A percentile compares a stretch with the other conserved stretches of the same genome.
These are phyloP conservation scores for Cynopterus brachyotis DNA, from an alignment of 2,113 vertebrate genomes.

Conservation along the genomic window DNA sequence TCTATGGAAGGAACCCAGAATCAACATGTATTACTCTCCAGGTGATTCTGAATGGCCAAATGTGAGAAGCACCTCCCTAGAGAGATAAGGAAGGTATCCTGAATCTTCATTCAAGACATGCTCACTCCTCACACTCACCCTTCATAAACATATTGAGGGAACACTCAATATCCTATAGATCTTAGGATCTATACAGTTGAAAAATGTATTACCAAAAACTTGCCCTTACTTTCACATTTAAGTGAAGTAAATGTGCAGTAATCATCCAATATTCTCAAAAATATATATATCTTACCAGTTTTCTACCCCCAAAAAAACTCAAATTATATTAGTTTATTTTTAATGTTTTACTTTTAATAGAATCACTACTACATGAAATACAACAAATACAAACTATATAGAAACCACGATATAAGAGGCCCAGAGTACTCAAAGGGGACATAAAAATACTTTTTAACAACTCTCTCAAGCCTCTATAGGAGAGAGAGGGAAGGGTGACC, in stretches of 20 bases:
- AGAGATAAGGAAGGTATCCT: background rate
- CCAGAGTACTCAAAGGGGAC: background rate
- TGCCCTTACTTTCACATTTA: background rate
- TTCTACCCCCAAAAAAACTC: background rate
- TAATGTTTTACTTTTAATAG: background rate
- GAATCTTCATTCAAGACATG: background rate
- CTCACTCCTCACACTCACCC: background rate
- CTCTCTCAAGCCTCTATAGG: too few species aligned
- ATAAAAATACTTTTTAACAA: background rate
- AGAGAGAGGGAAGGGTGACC: background rate
- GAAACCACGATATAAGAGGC: background rate
- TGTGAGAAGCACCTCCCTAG: background rate
- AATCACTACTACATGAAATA: background rate
- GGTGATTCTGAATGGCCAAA: background rate
- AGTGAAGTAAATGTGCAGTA: background rate
- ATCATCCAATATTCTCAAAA: background rate
- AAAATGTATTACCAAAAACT: background rate
- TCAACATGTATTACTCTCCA: background rate
- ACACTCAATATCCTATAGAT: background rate
- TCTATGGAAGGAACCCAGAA: background rate
- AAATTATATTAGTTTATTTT: background rate
- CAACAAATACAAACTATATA: background rate
- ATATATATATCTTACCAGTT: background rate
- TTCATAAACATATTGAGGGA: background rate
- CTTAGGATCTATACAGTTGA: background rate